Evolutionary conservation across 1,140 invertebrate species (phyloP), one percentile per base, ranked within the genome.

Genomic region (Drosophila suzukii): DNA sequence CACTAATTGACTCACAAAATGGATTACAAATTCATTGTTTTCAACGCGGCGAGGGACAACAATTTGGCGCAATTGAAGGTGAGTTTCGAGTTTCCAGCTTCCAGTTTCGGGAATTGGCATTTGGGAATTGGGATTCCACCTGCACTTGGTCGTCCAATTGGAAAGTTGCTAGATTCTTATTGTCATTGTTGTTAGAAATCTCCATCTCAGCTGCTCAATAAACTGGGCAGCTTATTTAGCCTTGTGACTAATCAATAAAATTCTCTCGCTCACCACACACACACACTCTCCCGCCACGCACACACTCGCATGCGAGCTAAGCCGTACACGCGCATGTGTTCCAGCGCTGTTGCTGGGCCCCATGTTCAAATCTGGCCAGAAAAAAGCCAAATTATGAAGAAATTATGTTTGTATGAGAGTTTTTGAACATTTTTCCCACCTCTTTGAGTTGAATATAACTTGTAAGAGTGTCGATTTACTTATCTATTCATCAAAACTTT

Each of bases 211-310:
- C 75, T 77, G 74, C 60, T 57, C 77, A 60, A 32, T 24, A 59
- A 27, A 41, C 51, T 73, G 30, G 49, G n/a, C n/a, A 53, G 56
- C 53, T 65, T 68, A 47, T 51, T 59, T 44, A 88, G 80, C 84
- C 85, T 89, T 89, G 84, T 89, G 84, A 89, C 84, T 89, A 89
- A 89, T 89, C 84, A 84, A 89, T 89, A 89, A 89, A 84, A 68
- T 81, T 89, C 77, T 89, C 78, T 63, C 60, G 15, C 32, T 65
- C 68, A 67, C 56, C 32, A 61, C 68, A 67, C 56, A 44, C 49
- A 20, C 43, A 46, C 43, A 20, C 43, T 4, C 43, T 5, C 17
- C 4, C 17, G 17, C 17, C 15, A 24, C 51, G 17, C 41, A 6
- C 38, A 13, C 53, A 34, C 38, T 41, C 38, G 41, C 56, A 17